Percentiles rank a stretch among this genome's conserved stretches.
These are phyloP conservation scores for Amblyjoppa fuscipennis DNA, from an alignment of 2,888 invertebrate genomes.

Conservation along the genomic window DNA sequence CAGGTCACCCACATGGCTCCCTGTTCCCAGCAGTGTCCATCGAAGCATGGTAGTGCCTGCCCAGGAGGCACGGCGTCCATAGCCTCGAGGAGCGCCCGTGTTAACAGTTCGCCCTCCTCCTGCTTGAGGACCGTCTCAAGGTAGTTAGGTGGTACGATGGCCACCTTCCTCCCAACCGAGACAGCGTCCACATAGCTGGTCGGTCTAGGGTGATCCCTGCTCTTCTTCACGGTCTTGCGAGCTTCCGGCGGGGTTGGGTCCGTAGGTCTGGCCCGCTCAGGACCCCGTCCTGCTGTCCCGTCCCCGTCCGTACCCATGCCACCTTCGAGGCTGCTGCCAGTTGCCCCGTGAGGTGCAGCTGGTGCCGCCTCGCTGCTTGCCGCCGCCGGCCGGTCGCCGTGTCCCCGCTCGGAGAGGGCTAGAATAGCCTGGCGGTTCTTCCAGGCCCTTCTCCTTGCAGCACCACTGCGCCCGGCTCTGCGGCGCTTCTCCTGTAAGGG, in stretches of 20 bases:
- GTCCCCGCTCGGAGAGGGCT: no score
- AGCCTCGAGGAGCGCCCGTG: conserved; percentile 30
- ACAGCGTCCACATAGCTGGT: not conserved
- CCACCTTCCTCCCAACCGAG: not conserved
- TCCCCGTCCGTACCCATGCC: no score
- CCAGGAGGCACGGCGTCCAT: conserved; percentile 20
- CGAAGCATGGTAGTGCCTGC: conserved; percentile 36
- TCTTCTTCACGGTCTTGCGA: conserved; percentile 14
- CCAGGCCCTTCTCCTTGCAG: not conserved
- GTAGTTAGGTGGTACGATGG: conserved; percentile 20
- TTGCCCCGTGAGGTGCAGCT: no score
- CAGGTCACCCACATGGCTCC: conserved; percentile 45
- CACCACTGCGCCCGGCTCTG: not conserved
- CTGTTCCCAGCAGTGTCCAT: conserved; percentile 33
- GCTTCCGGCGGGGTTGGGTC: conserved; percentile 17
- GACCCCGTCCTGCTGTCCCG: not conserved
- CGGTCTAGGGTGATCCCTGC: not conserved
- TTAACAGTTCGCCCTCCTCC: conserved; percentile 21
- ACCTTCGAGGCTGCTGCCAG: no score
- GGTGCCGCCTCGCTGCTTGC: no score
- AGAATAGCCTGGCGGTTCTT: no score
- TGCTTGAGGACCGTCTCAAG: not conserved
- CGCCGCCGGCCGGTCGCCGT: no score
- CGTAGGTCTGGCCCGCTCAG: conserved; percentile 15
- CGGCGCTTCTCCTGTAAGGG: not conserved